phyloP scores from a whole-genome alignment of 2,797 vertebrate genomes.

The Neosilurus hyrtlii region DNA sequence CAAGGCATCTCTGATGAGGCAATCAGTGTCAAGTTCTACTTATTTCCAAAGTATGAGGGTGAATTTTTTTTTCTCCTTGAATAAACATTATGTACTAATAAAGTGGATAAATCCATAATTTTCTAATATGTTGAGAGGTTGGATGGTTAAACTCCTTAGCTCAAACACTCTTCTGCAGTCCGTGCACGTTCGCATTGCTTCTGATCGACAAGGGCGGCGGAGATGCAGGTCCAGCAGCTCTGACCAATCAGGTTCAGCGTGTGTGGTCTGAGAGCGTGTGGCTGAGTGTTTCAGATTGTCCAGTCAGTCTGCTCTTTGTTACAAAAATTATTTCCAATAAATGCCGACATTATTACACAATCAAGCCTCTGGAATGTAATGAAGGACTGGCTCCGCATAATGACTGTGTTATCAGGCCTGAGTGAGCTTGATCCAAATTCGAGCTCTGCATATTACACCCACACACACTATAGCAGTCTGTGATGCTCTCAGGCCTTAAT shows the following conservation, averaged over 20 bases:
- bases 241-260: constrained; percentile 11
- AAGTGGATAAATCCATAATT: neutral
- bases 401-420: neutral
- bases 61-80: neutral
- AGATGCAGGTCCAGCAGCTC: constrained; percentile 1
- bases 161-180: constrained; percentile 52
- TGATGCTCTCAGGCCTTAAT: neutral
- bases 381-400: constrained; percentile 16
- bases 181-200: constrained; percentile 38
- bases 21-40: neutral
- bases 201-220: constrained; percentile 45
- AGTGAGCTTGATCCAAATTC: neutral
- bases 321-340: constrained; percentile 59
- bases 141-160: constrained; percentile 40
- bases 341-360: constrained; percentile 65
- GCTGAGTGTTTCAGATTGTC: neutral
- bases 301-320: constrained; percentile 44
- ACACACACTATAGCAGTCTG: constrained; percentile 1
- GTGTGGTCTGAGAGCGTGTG: constrained; percentile 13
- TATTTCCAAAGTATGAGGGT: neutral
- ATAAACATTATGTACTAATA: neutral
- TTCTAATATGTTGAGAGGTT: neutral
- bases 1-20: neutral
- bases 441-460: constrained; percentile 1
- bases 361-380: constrained; percentile 54